Percentiles rank a stretch among this genome's conserved stretches.
Evolutionary conservation across 2,888 invertebrate species (phyloP).

Genomic region (Panzeria rudis): DNA sequence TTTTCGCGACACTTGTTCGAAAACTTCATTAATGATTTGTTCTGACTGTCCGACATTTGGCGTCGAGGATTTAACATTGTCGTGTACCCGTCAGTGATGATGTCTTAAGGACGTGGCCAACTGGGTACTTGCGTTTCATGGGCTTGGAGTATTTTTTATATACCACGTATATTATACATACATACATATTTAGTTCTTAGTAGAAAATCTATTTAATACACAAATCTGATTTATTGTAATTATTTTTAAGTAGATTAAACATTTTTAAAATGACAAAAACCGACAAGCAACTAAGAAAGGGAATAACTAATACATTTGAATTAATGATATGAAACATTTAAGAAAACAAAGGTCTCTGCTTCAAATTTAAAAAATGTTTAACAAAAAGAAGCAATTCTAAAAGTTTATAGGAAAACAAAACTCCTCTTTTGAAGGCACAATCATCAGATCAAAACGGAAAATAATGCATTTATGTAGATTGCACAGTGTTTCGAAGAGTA

Average conservation of each 20-base stretch:
- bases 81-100: too few relatives aligned
- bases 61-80: too few relatives aligned
- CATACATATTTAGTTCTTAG: background rate
- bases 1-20: too few relatives aligned
- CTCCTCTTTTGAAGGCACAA: background rate
- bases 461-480: background rate
- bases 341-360: background rate
- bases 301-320: background rate
- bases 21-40: too few relatives aligned
- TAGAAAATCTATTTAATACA: slow-evolving; percentile 49
- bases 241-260: slow-evolving; percentile 61
- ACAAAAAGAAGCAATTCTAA: background rate
- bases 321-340: slow-evolving; percentile 11
- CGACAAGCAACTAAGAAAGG: background rate
- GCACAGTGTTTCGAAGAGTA: background rate
- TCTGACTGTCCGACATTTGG: too few relatives aligned
- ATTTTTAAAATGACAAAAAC: slow-evolving; percentile 7
- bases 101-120: too few relatives aligned
- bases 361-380: slow-evolving; percentile 53
- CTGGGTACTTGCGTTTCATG: slow-evolving; percentile 31
- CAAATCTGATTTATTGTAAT: slow-evolving; percentile 67
- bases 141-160: slow-evolving; percentile 16
- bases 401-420: background rate
- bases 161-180: background rate
- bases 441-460: background rate